A percentile compares a stretch with the other conserved stretches of the same genome.
These are phyloP conservation scores for Brachionus rotundiformis DNA, from an alignment of 1,140 invertebrate species.

Conservation along the genomic window DNA sequence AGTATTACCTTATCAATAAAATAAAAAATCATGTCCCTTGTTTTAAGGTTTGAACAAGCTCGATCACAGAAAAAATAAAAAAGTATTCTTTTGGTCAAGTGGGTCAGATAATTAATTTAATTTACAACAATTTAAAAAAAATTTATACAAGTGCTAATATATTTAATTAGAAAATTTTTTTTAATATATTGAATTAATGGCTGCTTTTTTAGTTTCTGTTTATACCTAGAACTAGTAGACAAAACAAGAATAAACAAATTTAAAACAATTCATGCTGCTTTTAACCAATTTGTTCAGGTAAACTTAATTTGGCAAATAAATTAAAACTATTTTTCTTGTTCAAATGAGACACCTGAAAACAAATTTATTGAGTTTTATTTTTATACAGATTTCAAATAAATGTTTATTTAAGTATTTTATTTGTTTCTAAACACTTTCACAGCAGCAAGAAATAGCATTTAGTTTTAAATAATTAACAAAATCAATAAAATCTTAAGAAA, in stretches of 20 bases:
- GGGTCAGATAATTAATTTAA: too few relatives aligned
- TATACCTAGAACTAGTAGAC: not conserved
- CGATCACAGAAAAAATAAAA: too few relatives aligned
- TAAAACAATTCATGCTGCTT: not conserved
- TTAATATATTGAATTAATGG: too few relatives aligned
- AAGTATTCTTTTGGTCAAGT: too few relatives aligned
- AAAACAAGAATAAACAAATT: not conserved
- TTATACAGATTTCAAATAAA: not conserved
- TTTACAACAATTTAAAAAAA: too few relatives aligned
- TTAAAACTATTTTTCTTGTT: not conserved
- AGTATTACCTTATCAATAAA: too few relatives aligned
- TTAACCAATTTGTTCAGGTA: not conserved
- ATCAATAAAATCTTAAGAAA: constrained; percentile 16
- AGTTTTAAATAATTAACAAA: not conserved
- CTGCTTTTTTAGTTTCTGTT: not conserved
- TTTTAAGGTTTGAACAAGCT: too few relatives aligned
- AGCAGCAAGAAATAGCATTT: not conserved
- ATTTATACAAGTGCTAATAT: too few relatives aligned
- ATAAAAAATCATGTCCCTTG: too few relatives aligned
- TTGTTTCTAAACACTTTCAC: not conserved
- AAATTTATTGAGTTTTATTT: constrained; percentile 8
- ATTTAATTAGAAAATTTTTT: too few relatives aligned
- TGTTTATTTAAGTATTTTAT: not conserved
- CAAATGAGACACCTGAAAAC: not conserved
- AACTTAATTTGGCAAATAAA: not conserved